These are phyloP conservation scores for Gorsachius magnificus DNA, from an alignment of 2,797 vertebrate genomes.

Conservation along the genomic window DNA sequence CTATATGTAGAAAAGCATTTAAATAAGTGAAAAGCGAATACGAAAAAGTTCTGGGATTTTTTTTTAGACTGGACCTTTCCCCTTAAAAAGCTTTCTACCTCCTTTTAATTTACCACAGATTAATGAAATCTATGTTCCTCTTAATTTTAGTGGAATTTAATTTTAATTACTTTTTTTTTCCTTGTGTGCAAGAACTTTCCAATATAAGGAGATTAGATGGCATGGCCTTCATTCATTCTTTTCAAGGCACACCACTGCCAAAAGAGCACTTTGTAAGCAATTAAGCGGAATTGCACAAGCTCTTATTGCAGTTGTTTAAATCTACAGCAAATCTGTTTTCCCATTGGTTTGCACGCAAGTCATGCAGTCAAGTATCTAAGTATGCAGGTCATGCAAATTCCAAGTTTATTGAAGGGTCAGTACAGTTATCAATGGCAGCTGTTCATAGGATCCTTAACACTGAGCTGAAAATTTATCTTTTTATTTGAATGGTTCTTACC, in stretches of 20 bases:
- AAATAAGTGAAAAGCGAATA: not conserved
- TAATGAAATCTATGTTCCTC: not conserved
- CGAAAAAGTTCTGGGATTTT: not conserved
- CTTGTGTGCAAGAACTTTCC: not conserved
- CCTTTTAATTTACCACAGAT: not conserved
- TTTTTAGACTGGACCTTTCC: not conserved
- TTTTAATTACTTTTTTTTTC: not conserved
- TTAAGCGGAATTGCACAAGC: not conserved
- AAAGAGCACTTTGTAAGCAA: not conserved
- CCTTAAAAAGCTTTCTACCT: not conserved
- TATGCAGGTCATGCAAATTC: not conserved
- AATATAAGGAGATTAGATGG: not conserved
- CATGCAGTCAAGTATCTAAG: not conserved
- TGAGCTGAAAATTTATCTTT: slow-evolving; percentile 10
- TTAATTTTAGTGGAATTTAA: not conserved
- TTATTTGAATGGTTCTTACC: slow-evolving; percentile 15
- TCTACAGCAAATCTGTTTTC: not conserved
- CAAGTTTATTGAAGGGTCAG: not conserved
- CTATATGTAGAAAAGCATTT: not conserved
- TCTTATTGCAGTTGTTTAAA: not conserved
- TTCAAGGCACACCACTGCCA: not conserved
- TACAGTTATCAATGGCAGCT: not conserved
- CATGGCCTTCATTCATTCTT: not conserved
- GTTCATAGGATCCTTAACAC: not conserved
- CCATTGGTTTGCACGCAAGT: not conserved